These are phyloP conservation scores for Tichodroma muraria DNA, from an alignment of 2,113 vertebrate species.

Conservation along the genomic window DNA sequence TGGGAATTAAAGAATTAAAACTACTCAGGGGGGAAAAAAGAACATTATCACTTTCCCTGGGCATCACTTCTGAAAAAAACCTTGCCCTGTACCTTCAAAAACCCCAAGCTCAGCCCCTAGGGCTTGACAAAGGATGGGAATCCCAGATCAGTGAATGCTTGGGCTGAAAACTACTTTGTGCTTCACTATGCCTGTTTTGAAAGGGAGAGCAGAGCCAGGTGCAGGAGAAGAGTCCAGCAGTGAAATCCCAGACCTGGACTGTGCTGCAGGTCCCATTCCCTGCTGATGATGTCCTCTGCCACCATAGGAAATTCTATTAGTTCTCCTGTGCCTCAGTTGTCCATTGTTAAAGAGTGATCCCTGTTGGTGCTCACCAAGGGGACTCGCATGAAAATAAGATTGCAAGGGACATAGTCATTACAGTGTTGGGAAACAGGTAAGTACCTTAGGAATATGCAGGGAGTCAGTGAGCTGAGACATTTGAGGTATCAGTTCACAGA, in stretches of 20 bases:
- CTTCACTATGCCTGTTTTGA: neutral
- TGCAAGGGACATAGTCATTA: neutral
- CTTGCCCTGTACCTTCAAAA: neutral
- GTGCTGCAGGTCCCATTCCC: neutral
- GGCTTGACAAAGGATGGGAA: neutral
- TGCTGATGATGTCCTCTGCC: neutral
- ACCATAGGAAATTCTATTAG: neutral
- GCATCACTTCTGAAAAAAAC: neutral
- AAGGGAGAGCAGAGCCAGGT: neutral
- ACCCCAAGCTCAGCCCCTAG: neutral
- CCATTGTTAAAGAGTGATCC: neutral
- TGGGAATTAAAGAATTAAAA: conserved; percentile 7
- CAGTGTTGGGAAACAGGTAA: neutral
- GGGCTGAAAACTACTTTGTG: neutral
- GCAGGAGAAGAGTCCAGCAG: neutral
- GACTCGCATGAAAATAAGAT: neutral
- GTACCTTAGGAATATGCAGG: neutral
- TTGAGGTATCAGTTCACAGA: neutral
- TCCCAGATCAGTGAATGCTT: neutral
- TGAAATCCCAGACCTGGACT: neutral
- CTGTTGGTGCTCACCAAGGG: neutral
- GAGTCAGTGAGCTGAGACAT: neutral
- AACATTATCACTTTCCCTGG: neutral
- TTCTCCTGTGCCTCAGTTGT: neutral
- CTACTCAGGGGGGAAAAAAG: neutral